These are phyloP conservation scores for Hippopotamus amphibius DNA, from an alignment of 2,113 vertebrate species.

Conservation along the genomic window DNA sequence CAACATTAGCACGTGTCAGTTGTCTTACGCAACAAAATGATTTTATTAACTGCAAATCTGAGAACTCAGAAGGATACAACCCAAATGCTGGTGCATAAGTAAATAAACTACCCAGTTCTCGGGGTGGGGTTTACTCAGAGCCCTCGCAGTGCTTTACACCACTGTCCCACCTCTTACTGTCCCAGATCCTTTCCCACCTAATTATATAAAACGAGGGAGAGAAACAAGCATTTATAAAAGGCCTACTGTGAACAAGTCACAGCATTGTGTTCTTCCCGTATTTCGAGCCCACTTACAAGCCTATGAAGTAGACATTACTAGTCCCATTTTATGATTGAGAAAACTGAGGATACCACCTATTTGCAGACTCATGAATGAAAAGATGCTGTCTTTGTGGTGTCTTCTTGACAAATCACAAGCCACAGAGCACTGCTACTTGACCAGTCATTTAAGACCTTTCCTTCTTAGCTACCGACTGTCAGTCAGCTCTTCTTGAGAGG, in stretches of 20 bases:
- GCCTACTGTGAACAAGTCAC: background rate
- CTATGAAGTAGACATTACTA: background rate
- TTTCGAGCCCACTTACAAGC: background rate
- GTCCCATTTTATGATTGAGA: background rate
- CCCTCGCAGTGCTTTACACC: background rate
- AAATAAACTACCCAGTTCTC: background rate
- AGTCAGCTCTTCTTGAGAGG: background rate
- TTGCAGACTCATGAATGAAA: background rate
- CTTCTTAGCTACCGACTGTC: background rate
- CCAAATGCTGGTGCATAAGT: background rate
- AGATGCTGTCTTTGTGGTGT: background rate
- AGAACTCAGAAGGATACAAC: background rate
- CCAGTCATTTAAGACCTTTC: background rate
- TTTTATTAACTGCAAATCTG: background rate
- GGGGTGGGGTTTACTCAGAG: background rate
- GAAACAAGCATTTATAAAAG: background rate
- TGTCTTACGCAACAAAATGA: background rate
- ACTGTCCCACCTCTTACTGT: background rate
- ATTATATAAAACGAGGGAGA: background rate
- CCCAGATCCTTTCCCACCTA: background rate
- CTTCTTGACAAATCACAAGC: background rate
- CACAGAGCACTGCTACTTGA: background rate
- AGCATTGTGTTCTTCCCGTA: background rate
- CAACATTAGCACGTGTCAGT: background rate
- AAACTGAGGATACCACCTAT: background rate